Base-by-base conservation (phyloP, 2,113 vertebrate species). In the Rhodinocichla rosea region DNA sequence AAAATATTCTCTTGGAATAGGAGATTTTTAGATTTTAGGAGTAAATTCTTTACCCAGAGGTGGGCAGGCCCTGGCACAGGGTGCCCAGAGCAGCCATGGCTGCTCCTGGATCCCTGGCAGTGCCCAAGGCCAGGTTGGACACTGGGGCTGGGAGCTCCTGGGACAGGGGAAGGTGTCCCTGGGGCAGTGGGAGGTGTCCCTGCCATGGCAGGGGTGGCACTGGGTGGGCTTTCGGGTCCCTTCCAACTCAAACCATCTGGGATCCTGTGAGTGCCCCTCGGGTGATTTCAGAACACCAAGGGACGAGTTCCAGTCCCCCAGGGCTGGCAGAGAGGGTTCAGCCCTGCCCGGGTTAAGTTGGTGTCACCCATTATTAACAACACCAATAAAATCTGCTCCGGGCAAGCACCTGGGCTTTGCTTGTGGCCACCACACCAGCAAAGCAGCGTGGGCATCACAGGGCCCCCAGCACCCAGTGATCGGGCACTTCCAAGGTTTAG, bases 141-240 rank as follows among this genome's bases (percentile, higher is more conserved):
- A 28, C 6, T 15, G 55, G 16, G 49, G 16, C 7, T 73, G 1
- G 47, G 49, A 27, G 49, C 49, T n/a, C n/a, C n/a, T 50, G 49
- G 40, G 40, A 40, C 40, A 40, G 40, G 13, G 40, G 40, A 11
- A 40, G 40, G 40, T 40, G 28, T 37, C 60, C 23, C 59, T 37
- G 59, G 68, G 60, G 4, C n/a, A 9, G 60, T 39, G 60, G 44
- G 0, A 81, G 33, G 27, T 37, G 60, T 81, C 44, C 37, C 37
- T 57, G 42, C 26, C 52, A 28, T 19, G 52, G 37, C 44, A 28
- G 35, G 35, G 18, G 7, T 33, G 52, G 23, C 2, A n/a, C 18
- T 20, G 33, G 68, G 0, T 9, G 52, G 3, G 7, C 4, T 74
- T 9, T 52, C 0, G 7, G 14, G 11, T 35, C 35, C 11, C 6